phyloP scores from a whole-genome alignment of 2,888 invertebrate species.

The Diabrotica balteata region DNA sequence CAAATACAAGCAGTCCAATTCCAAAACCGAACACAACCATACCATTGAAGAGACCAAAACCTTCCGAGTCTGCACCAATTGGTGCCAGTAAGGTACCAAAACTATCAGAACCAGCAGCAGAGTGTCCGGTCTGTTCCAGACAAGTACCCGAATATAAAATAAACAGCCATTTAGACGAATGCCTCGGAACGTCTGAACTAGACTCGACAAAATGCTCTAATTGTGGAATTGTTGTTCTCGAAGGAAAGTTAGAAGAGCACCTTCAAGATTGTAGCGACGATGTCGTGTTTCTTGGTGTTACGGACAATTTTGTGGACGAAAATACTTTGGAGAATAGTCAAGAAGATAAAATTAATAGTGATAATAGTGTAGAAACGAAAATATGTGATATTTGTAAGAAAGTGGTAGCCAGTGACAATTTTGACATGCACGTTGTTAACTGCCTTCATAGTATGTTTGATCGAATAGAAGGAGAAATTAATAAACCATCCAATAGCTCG shows the following conservation, averaged over 20 bases:
- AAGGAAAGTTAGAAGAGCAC: constrained; percentile 39
- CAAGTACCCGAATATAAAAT: constrained; percentile 44
- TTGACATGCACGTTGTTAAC: constrained; percentile 60
- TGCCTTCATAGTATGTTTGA: constrained; percentile 63
- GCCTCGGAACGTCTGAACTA: constrained; percentile 37
- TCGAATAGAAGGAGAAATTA: constrained; percentile 55
- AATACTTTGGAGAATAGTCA: constrained; percentile 19
- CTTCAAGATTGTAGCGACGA: constrained; percentile 30
- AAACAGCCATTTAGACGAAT: constrained; percentile 54
- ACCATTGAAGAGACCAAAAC: background rate
- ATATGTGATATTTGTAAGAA: constrained; percentile 64
- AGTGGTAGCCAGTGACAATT: constrained; percentile 53
- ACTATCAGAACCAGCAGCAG: constrained; percentile 22
- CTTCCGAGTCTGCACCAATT: constrained; percentile 8
- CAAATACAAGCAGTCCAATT: constrained; percentile 21
- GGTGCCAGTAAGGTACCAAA: constrained; percentile 33
- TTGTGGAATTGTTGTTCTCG: background rate
- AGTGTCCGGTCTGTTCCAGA: constrained; percentile 59
- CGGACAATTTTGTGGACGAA: constrained; percentile 32
- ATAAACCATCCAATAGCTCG: background rate
- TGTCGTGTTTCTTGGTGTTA: no score
- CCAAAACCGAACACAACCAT: constrained; percentile 3
- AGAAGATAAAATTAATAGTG: background rate
- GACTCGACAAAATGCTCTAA: constrained; percentile 38
- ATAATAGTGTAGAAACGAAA: constrained; percentile 30